Conservation (phyloP, 1,140 invertebrate species). For the Diorhabda elongata region DNA sequence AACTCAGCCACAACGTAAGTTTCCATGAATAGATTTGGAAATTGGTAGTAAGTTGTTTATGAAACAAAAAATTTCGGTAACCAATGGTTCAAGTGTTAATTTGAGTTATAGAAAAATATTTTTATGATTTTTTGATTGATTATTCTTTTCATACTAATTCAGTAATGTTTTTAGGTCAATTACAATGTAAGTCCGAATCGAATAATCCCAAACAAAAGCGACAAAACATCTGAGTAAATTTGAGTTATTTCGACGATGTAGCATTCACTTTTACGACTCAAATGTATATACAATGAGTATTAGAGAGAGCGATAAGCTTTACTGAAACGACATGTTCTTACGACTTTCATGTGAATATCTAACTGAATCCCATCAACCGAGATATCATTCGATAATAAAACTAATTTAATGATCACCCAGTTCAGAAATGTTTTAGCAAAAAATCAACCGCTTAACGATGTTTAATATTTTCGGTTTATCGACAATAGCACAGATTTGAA, state of each 20-base stretch:
- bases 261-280: constrained; percentile 17
- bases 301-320: constrained; percentile 11
- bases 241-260: constrained; percentile 13
- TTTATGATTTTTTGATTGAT: not conserved
- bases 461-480: constrained; percentile 4
- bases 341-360: constrained; percentile 1
- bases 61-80: no score
- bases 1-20: no score
- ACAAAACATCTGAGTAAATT: constrained; percentile 5
- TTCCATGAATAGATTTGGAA: no score
- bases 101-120: no score
- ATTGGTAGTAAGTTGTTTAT: no score
- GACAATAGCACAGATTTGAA: not conserved
- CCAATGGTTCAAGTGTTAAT: no score
- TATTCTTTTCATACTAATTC: not conserved
- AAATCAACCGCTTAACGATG: not conserved
- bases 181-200: not conserved
- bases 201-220: not conserved
- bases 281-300: constrained; percentile 18
- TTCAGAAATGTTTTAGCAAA: not conserved
- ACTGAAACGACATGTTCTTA: constrained; percentile 3
- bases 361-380: not conserved
- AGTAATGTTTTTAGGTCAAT: not conserved
- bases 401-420: not conserved
- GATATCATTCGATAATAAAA: constrained; percentile 5